Conservation (phyloP, 2,113 vertebrate species). For the Planiliza haematocheilus region DNA sequence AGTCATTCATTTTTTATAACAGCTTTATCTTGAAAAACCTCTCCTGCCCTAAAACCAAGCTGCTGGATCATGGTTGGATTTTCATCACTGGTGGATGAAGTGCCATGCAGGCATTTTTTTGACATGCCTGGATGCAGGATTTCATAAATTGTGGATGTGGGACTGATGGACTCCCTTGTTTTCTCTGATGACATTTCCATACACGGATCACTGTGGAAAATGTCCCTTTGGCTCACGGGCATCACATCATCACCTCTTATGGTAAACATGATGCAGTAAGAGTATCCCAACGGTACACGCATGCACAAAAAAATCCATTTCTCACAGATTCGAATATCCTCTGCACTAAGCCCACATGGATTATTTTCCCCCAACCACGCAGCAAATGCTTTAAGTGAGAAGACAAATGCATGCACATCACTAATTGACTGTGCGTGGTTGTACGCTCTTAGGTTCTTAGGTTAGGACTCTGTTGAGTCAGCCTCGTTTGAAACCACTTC, state of each 20-base stretch:
- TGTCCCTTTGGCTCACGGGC: slow-evolving; percentile 36
- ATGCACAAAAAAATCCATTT: slow-evolving; percentile 10
- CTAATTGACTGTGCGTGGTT: slow-evolving; percentile 62
- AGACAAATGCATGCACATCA: slow-evolving; percentile 53
- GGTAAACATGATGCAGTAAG: slow-evolving; percentile 24
- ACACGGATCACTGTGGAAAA: slow-evolving; percentile 43
- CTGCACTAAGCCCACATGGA: slow-evolving; percentile 39
- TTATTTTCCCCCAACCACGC: slow-evolving; percentile 32
- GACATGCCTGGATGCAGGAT: slow-evolving; percentile 44
- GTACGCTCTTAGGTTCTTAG: slow-evolving; percentile 44
- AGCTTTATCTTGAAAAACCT: slow-evolving; percentile 69
- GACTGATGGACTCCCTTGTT: slow-evolving; percentile 68
- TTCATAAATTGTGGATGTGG: slow-evolving; percentile 75
- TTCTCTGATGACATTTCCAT: slow-evolving; percentile 62
- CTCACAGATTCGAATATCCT: slow-evolving; percentile 49
- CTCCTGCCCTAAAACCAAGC: slow-evolving; percentile 46
- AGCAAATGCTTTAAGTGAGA: slow-evolving; percentile 50
- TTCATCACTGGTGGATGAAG: slow-evolving; percentile 66
- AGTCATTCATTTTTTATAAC: slow-evolving; percentile 80
- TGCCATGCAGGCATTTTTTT: slow-evolving; percentile 50
- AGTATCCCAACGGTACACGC: slow-evolving; percentile 1
- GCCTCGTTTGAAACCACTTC: slow-evolving; percentile 59
- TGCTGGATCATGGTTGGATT: slow-evolving; percentile 47
- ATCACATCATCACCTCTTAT: slow-evolving; percentile 1
- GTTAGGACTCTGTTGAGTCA: slow-evolving; percentile 62